These are phyloP conservation scores for Morpho achilles DNA, from an alignment of 2,888 invertebrate genomes.

Conservation along the genomic window DNA sequence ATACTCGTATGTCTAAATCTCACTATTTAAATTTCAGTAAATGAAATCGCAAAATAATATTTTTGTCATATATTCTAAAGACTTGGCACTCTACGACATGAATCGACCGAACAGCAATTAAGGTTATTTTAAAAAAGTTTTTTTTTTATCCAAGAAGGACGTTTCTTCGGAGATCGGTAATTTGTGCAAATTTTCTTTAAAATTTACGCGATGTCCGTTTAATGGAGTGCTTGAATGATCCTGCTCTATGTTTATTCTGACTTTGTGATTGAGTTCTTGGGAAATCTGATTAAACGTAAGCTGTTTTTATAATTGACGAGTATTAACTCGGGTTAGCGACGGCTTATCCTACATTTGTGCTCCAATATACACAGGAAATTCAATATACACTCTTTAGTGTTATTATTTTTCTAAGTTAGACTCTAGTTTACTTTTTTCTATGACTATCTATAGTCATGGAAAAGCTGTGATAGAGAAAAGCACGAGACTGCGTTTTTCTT, in stretches of 20 bases:
- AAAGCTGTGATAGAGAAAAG: too few relatives aligned
- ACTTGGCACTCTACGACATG: constrained; percentile 31
- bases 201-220: constrained; percentile 63
- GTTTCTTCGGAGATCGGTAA: constrained; percentile 57
- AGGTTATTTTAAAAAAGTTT: constrained; percentile 56
- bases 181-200: constrained; percentile 70
- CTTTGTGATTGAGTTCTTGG: constrained; percentile 51
- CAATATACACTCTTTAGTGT: too few relatives aligned
- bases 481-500: too few relatives aligned
- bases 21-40: too few relatives aligned
- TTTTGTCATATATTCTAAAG: not conserved
- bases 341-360: not conserved
- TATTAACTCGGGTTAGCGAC: constrained; percentile 4
- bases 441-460: too few relatives aligned
- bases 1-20: too few relatives aligned
- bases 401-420: too few relatives aligned
- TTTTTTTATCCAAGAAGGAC: constrained; percentile 56
- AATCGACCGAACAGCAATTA: constrained; percentile 56
- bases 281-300: constrained; percentile 48
- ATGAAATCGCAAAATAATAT: too few relatives aligned
- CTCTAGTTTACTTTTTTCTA: too few relatives aligned
- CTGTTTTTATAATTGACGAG: constrained; percentile 29
- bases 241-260: constrained; percentile 61
- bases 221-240: constrained; percentile 52
- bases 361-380: not conserved